A percentile compares a stretch with the other conserved stretches of the same genome.
These are phyloP conservation scores for Pseudeuparius sepicola DNA, from an alignment of 2,888 invertebrate genomes.

Conservation along the genomic window DNA sequence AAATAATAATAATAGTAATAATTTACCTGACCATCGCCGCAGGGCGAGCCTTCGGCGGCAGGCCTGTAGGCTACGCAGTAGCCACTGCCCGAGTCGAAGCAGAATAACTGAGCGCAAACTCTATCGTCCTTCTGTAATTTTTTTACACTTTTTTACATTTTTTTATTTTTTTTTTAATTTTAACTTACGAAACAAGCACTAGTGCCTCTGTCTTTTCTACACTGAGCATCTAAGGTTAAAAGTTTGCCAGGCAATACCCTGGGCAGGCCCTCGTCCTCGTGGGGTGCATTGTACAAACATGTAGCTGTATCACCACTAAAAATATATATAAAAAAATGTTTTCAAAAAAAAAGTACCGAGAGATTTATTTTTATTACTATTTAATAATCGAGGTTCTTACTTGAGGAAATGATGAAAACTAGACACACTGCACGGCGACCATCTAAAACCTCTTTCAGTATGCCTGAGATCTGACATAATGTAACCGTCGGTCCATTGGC, in stretches of 20 bases:
- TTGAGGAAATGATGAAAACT: constrained; percentile 93
- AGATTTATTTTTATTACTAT: neutral
- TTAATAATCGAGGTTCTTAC: constrained; percentile 52
- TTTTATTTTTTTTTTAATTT: constrained; percentile 3
- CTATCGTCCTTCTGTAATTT: constrained; percentile 80
- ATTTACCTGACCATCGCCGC: constrained; percentile 83
- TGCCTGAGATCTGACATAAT: constrained; percentile 93
- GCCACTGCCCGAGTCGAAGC: constrained; percentile 88
- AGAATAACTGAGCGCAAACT: constrained; percentile 90
- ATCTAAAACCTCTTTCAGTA: constrained; percentile 89
- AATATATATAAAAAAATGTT: constrained; percentile 1
- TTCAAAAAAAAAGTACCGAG: neutral
- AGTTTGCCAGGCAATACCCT: constrained; percentile 82
- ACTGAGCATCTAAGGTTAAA: constrained; percentile 83
- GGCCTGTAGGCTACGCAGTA: constrained; percentile 94
- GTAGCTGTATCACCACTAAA: constrained; percentile 86
- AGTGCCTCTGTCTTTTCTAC: constrained; percentile 84
- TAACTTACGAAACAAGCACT: constrained; percentile 64
- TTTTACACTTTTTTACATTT: neutral
- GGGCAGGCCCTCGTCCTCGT: constrained; percentile 84
- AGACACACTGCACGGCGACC: constrained; percentile 87
- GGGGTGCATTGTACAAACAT: constrained; percentile 85
- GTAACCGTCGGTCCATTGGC: constrained; percentile 92
- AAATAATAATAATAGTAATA: no score
- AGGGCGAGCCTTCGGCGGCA: constrained; percentile 87